Evolutionary conservation across 1,140 invertebrate species (phyloP), one percentile per base, ranked within the genome.

Genomic region (Lamellibrachia luymesi): DNA sequence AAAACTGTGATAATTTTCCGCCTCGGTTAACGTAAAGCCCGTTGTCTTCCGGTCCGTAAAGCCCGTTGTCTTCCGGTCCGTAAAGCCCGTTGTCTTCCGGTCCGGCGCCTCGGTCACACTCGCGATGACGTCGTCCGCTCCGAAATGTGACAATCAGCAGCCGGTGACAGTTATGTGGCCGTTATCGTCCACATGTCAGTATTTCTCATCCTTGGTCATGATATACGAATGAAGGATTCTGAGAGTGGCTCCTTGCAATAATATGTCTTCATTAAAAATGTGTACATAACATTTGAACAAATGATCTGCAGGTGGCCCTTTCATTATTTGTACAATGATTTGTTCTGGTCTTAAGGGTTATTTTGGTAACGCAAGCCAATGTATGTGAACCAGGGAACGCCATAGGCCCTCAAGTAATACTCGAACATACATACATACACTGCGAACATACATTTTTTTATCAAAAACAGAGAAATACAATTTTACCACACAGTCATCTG

Each of bases 1-100:
- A 80, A 80, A 80, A 80, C 64, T 80, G 64, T 80, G 64, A 80
- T 80, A 80, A 80, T 80, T 80, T 80, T 80, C 64, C 64, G 64
- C 64, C 25, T 80, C 64, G 64, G 25, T 80, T 80, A 80, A 80
- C 64, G 13, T 80, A 22, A 10, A 22, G 13, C 64, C 64, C 13
- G 13, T 17, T 22, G 17, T 22, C 64, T 80, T 80, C 64, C 64
- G 13, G 64, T 80, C 13, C 25, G 64, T 38, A 38, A 38, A 38
- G 38, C 38, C 38, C 38, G 38, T 38, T 38, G 17, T 22, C 64
- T 80, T 80, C 64, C 64, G 13, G 64, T 80, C 13, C 64, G 13
- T 80, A 22, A 10, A 22, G 13, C 64, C 64, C 13, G 13, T 17
- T 22, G 17, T 22, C 64, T 80, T 80, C 64, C 64, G 13, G 64